Evolutionary conservation across 2,797 vertebrate species (phyloP).

Genomic region (Bradypodion ventrale): DNA sequence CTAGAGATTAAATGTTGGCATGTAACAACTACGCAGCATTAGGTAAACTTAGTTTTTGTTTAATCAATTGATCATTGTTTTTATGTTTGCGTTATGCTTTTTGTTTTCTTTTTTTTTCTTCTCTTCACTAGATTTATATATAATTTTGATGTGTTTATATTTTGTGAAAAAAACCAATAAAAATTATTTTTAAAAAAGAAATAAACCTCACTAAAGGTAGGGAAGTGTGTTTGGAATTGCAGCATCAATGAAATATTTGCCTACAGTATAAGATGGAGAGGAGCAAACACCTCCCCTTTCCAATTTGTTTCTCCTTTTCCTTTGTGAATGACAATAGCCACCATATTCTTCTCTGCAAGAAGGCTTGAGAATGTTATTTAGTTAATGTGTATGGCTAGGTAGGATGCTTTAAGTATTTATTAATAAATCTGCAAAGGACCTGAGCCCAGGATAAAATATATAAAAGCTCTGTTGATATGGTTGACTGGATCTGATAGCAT

Average conservation of each 20-base stretch:
- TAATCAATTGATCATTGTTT: too few species aligned
- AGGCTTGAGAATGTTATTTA: neutral
- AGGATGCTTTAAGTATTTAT: slow-evolving; percentile 18
- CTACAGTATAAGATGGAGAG: neutral
- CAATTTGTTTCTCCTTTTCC: neutral
- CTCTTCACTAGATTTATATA: too few species aligned
- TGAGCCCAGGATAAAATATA: slow-evolving; percentile 19
- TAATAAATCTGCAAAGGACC: slow-evolving; percentile 13
- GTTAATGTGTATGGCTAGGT: neutral
- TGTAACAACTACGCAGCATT: too few species aligned
- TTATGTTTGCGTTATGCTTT: too few species aligned
- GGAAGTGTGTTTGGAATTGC: neutral
- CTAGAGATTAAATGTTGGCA: too few species aligned
- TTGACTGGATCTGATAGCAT: slow-evolving; percentile 27
- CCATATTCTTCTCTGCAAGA: neutral
- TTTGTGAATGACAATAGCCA: neutral
- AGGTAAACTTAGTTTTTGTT: too few species aligned
- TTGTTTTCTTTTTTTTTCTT: too few species aligned
- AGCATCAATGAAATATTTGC: neutral
- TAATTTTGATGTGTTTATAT: too few species aligned
- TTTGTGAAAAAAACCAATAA: too few species aligned
- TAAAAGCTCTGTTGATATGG: slow-evolving; percentile 19
- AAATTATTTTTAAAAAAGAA: too few species aligned
- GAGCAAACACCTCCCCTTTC: too few species aligned
- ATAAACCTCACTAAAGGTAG: neutral